Evolutionary conservation across 2,888 invertebrate species (phyloP).

Genomic region (Drosophila setosimentum): DNA sequence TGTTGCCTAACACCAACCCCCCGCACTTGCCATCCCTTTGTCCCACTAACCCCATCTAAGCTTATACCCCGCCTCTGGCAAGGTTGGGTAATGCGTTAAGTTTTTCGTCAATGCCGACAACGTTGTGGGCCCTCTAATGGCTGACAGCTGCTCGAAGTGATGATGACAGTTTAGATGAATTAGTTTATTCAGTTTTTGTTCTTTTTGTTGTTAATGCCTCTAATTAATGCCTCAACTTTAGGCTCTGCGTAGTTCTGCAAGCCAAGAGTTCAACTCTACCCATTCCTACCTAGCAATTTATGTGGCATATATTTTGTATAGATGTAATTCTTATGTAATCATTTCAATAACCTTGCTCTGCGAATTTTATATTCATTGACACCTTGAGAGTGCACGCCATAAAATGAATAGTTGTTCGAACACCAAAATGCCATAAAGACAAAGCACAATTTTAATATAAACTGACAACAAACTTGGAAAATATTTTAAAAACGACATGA

Average conservation of each 20-base stretch:
- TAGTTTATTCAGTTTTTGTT: conserved; percentile 64
- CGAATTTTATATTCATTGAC: conserved; percentile 53
- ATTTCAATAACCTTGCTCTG: conserved; percentile 25
- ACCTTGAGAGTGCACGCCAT: conserved; percentile 51
- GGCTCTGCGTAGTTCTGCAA: conserved; percentile 6
- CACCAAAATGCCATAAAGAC: conserved; percentile 4
- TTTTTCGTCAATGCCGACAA: conserved; percentile 72
- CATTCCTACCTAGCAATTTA: conserved; percentile 2
- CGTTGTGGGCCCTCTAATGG: conserved; percentile 60
- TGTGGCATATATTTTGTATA: neutral
- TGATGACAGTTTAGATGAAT: conserved; percentile 81
- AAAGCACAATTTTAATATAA: conserved; percentile 32
- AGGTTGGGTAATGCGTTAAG: conserved; percentile 71
- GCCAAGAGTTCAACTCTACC: neutral
- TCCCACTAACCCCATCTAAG: neutral
- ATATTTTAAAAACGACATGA: conserved; percentile 35
- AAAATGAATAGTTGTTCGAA: conserved; percentile 54
- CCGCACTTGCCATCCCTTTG: neutral
- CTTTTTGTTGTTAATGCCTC: conserved; percentile 64
- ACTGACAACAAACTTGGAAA: conserved; percentile 53
- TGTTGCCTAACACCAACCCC: too few relatives aligned
- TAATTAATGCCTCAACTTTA: conserved; percentile 69
- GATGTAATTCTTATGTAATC: conserved; percentile 23
- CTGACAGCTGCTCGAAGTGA: conserved; percentile 81
- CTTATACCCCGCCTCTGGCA: neutral